A percentile compares a stretch with the other conserved stretches of the same genome.
These are phyloP conservation scores for Apistogramma diplotaenia DNA, from an alignment of 2,113 vertebrate genomes.

Conservation along the genomic window DNA sequence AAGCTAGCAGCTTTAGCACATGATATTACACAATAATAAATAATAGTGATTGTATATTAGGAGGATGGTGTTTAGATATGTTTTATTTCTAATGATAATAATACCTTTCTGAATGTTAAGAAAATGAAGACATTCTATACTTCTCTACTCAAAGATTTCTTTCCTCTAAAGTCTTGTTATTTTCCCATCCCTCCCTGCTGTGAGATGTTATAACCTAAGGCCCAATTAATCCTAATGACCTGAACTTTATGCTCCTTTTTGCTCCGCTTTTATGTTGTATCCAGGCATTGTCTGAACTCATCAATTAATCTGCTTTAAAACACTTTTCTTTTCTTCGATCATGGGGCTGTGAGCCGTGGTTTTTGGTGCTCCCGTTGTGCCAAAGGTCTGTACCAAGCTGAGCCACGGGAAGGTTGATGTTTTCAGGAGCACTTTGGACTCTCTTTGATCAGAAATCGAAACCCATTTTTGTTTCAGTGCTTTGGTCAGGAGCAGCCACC, in stretches of 20 bases:
- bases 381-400: conserved; percentile 54
- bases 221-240: conserved; percentile 56
- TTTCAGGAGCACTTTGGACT: conserved; percentile 53
- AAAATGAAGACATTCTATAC: background rate
- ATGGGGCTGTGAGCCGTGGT: conserved; percentile 14
- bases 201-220: conserved; percentile 44
- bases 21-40: background rate
- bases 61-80: background rate
- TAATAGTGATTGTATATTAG: background rate
- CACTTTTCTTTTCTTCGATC: conserved; percentile 30
- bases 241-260: conserved; percentile 45
- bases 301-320: conserved; percentile 58
- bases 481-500: conserved; percentile 43
- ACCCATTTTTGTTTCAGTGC: conserved; percentile 20
- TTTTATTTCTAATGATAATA: background rate
- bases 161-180: background rate
- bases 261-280: conserved; percentile 31
- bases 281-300: conserved; percentile 55
- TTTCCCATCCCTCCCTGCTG: conserved; percentile 21
- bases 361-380: conserved; percentile 29
- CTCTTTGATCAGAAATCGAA: conserved; percentile 63
- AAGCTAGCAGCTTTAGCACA: background rate
- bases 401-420: conserved; percentile 44
- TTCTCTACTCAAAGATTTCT: background rate
- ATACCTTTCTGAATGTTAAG: background rate